Base-by-base conservation (phyloP, 1,140 invertebrate genomes). In the Brachionus rubens region DNA sequence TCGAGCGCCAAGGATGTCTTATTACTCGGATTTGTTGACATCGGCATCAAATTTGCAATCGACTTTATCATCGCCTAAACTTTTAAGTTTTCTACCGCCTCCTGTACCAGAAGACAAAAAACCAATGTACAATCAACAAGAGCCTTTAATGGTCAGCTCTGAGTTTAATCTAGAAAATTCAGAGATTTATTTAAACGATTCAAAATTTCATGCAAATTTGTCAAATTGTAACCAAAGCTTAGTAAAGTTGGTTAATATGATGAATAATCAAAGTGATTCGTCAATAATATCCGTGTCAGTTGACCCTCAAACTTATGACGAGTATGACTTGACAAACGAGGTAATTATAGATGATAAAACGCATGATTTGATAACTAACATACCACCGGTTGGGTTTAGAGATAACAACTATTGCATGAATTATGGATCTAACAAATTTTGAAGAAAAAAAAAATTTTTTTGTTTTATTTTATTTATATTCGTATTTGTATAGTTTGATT, bases 331-430 rank as follows among this genome's bases (percentile, higher is more conserved):
- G 16, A 46, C 46, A 7, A 7, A 65, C 12, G 43, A 50, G 68
- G 36, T 72, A 33, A 72, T 26, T 72, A 48, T 41, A 10, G 21
- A 12, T 33, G 19, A 72, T 10, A 33, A 54, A 21, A 33, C 41
- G 68, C 68, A 50, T 54, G 50, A 24, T 19, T n/a, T 54, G 9
- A 54, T 19, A 6, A 33, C 68, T 72, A 48, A 72, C 28, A 54
- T 72, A 40, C 68, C 68, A 40, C 68, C 68, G 24, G 28, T 72
- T 19, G 68, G 47, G 2, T 72, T 72, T 30, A 48, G 68, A 72
- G 68, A 72, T 26, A 10, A 46, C 43, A 24, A 43, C 43, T 7
- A 46, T 7, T 43, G 40, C 59, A 65, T 43, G 40, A 65, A 65
- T 36, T 65, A 30, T n/a, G 33, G 30, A 65, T 43, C 28, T 16